Conservation (phyloP, 1,140 invertebrate genomes). For the Himalopsyche phryganea region DNA sequence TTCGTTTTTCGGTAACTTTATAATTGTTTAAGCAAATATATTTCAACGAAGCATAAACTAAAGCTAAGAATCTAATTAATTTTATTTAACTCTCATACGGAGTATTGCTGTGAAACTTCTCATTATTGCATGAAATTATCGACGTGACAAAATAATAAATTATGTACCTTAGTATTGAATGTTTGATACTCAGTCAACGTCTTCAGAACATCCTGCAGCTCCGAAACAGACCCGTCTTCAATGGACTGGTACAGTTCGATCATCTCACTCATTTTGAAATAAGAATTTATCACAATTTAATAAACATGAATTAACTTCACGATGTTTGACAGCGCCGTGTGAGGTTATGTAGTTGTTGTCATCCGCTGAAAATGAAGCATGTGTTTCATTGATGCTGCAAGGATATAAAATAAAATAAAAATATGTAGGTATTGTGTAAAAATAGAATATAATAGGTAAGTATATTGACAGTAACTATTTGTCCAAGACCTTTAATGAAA, state of each 20-base stretch:
- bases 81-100: too few relatives aligned
- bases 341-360: not conserved
- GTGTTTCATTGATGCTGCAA: not conserved
- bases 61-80: too few relatives aligned
- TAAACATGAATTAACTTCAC: too few relatives aligned
- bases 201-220: slow-evolving; percentile 7
- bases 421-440: not conserved
- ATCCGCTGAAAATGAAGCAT: not conserved
- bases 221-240: slow-evolving; percentile 1
- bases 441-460: not conserved
- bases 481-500: too few relatives aligned
- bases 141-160: not conserved
- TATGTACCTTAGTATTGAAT: slow-evolving; percentile 4
- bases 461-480: too few relatives aligned
- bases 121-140: not conserved
- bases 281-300: too few relatives aligned
- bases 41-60: too few relatives aligned
- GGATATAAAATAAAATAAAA: not conserved
- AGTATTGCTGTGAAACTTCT: too few relatives aligned
- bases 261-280: slow-evolving; percentile 7
- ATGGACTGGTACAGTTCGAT: slow-evolving; percentile 14
- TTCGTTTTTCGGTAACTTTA: too few relatives aligned
- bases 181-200: slow-evolving; percentile 4
- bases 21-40: too few relatives aligned
- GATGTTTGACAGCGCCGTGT: too few relatives aligned